Evolutionary conservation across 2,113 vertebrate species (phyloP).

Genomic region (Agapornis roseicollis): DNA sequence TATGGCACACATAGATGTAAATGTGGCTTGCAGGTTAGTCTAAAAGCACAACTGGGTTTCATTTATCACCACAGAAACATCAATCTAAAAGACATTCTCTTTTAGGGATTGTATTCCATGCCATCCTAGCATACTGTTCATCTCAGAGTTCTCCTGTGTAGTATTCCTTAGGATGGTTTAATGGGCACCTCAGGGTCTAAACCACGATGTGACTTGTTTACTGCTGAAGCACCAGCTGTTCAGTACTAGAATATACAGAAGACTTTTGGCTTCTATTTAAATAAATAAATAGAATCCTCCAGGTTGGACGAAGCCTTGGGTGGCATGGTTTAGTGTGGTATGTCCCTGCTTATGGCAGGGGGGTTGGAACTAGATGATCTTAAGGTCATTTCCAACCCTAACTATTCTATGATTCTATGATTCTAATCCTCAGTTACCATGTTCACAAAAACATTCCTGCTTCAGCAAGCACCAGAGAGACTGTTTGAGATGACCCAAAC

Average conservation of each 20-base stretch:
- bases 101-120: not conserved
- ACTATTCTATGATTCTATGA: too few species aligned
- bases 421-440: rapidly evolving
- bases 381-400: too few species aligned
- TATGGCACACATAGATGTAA: not conserved
- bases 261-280: not conserved
- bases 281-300: not conserved
- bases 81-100: not conserved
- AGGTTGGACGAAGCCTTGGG: too few species aligned
- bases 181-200: not conserved
- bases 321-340: too few species aligned
- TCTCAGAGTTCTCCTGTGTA: not conserved
- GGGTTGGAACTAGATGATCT: too few species aligned
- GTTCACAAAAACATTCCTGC: not conserved
- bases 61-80: not conserved
- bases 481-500: not conserved
- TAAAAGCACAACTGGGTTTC: not conserved
- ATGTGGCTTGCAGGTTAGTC: not conserved
- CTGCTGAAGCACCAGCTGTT: not conserved
- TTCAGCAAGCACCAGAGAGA: not conserved
- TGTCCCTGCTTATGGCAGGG: too few species aligned
- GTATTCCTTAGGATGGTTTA: not conserved
- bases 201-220: not conserved
- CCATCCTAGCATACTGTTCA: not conserved
- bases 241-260: not conserved